Evolutionary conservation across 2,888 invertebrate species (phyloP), one percentile per base, ranked within the genome.

Genomic region (Thecocarcelia acutangulata): DNA sequence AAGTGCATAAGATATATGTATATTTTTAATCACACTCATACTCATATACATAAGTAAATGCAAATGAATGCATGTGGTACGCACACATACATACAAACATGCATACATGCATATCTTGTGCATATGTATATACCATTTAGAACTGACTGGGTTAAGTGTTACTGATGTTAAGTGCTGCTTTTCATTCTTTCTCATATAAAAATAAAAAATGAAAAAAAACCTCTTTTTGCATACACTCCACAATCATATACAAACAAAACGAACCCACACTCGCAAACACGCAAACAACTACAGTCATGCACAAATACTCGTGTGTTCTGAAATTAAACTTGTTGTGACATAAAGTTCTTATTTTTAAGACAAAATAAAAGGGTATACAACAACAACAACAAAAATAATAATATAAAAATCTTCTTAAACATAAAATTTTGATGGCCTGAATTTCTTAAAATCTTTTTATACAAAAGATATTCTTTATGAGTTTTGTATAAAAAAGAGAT

Each of bases 121-220:
- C 33, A 33, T 17, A 8, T 61, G 11, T 21, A 17, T 50, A 48
- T 82, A 79, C 52, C 74, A 83, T 84, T 83, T 69, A 78, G 70
- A 69, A 78, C 84, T 84, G 83, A 85, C 85, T 85, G 83, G 85
- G 85, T 85, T 85, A 85, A 85, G 84, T 84, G 82, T 84, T 83
- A 70, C 73, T 69, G 73, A 81, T 77, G 81, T 81, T 77, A 81
- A 82, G 81, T 74, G 77, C 46, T 78, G 61, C 78, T 69, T 73
- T 68, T 56, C 33, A 63, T 64, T 74, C 42, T 56, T 40, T 9
- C 28, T 33, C 33, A 33, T 59, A 52, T 58, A 75, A 80, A 80
- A 58, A 58, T 50, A 69, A 24, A 24, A 24, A 24, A 2, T 2
- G 24, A 33, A 5, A 33, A 33, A 33, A 9, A 33, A 33, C 3